Evolutionary conservation across 2,113 vertebrate genomes (phyloP), one percentile per base, ranked within the genome.

Genomic region (Pygathrix nemaeus): DNA sequence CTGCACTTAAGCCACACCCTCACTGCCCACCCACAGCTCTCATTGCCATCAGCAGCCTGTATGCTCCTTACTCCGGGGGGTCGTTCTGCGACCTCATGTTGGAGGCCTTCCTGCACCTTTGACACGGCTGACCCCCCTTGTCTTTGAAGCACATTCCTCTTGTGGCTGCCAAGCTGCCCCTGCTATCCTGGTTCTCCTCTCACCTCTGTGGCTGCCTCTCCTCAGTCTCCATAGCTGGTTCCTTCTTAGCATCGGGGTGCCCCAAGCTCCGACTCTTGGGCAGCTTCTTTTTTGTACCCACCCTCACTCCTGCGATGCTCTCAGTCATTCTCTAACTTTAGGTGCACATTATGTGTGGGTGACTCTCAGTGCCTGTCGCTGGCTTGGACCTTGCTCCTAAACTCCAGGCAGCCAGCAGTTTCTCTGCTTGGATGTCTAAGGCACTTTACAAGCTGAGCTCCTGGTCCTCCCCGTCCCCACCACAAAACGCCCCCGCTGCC

Each of bases 1-100:
- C 16, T 14, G 35, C n/a, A 38, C 2, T 35, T 40, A 64, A 12
- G 52, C 61, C 59, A 30, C 4, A 1, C 30, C 21, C 40, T 10
- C 9, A 9, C 4, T 0, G 0, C 25, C 7, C 38, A 43, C 57
- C 17, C 10, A 12, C 23, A 0, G 32, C 11, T 4, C 55, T 7
- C 27, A 7, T 30, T 68, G 6, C 2, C 0, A 35, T 32, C 80
- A 50, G 20, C 1, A 27, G n/a, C 59, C 57, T 61, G 25, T 1
- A 2, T 1, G 10, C 2, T 52, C 66, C 50, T 57, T 40, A 76
- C 20, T 14, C 87, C 10, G 12, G 17, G 3, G 64, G 64, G 13
- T n/a, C 0, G 1, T 30, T 64, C 55, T 52, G 21, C 10, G 55
- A n/a, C 55, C n/a, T 73, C 55, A 25, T 73, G 52, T 30, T 12